These are phyloP conservation scores for Notiomystis cincta DNA, from an alignment of 2,113 vertebrate genomes.

Conservation along the genomic window DNA sequence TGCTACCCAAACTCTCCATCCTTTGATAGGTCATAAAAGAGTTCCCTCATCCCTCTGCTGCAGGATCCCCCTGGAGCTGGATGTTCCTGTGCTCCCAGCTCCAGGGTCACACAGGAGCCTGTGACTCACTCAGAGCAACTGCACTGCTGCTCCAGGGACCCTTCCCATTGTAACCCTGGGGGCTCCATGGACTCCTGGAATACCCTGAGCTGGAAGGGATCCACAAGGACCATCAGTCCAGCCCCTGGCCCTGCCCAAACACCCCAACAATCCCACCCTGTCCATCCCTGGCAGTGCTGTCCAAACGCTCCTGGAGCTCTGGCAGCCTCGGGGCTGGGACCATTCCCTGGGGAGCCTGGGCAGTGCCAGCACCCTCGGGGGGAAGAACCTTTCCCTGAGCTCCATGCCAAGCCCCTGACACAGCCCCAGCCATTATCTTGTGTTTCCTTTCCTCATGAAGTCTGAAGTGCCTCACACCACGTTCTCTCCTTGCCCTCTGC, in stretches of 20 bases:
- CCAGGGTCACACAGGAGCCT: not conserved
- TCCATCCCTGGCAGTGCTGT: fast-evolving
- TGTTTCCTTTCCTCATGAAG: fast-evolving
- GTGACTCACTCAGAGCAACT: fast-evolving
- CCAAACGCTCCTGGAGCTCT: not conserved
- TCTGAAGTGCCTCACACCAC: fast-evolving
- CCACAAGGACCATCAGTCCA: not conserved
- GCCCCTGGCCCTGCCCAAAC: not conserved
- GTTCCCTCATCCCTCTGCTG: not conserved
- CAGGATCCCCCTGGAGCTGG: not conserved
- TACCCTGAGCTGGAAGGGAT: not conserved
- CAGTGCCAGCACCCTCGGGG: not conserved
- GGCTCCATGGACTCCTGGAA: not conserved
- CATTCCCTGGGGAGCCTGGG: not conserved
- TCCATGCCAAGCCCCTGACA: not conserved
- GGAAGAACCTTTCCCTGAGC: not conserved
- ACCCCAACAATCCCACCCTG: not conserved
- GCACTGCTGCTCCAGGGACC: not conserved
- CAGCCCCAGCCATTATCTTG: not conserved
- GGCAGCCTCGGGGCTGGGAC: not conserved
- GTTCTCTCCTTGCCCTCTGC: not conserved
- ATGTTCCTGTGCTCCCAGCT: not conserved
- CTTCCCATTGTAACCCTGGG: fast-evolving
- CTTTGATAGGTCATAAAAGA: not conserved
- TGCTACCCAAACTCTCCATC: not conserved